Conservation (phyloP, 2,797 vertebrate species). For the Sandelia bainsii region DNA sequence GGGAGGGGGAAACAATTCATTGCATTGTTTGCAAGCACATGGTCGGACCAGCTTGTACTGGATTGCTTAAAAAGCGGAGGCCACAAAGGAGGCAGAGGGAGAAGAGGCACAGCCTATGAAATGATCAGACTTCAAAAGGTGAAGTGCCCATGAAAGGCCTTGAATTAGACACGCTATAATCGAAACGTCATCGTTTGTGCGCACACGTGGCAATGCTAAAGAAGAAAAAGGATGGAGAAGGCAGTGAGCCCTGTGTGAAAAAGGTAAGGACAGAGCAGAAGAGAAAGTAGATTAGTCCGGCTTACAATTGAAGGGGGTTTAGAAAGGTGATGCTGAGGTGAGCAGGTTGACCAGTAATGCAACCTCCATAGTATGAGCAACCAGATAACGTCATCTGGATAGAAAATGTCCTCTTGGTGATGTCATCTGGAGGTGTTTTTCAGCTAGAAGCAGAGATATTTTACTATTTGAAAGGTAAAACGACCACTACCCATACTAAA, state of each 20-base stretch:
- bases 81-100: conserved; percentile 43
- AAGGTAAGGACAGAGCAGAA: conserved; percentile 71
- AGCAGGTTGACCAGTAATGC: too few relatives aligned
- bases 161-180: conserved; percentile 18
- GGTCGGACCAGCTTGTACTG: conserved; percentile 70
- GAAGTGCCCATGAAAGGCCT: conserved; percentile 19
- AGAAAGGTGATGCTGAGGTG: conserved; percentile 11
- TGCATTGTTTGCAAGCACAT: conserved; percentile 72
- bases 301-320: not conserved
- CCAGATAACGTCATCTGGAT: too few relatives aligned
- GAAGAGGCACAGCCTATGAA: conserved; percentile 42
- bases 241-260: conserved; percentile 75
- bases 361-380: too few relatives aligned
- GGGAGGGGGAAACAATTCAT: conserved; percentile 71
- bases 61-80: conserved; percentile 50
- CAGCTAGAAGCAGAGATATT: too few relatives aligned
- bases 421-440: too few relatives aligned
- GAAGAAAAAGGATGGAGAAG: conserved; percentile 85
- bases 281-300: conserved; percentile 1
- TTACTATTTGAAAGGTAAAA: too few relatives aligned
- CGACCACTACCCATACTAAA: not conserved
- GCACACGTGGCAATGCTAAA: conserved; percentile 65
- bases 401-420: too few relatives aligned
- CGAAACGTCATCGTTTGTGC: conserved; percentile 11
- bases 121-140: conserved; percentile 38